Evolutionary conservation across 1,140 invertebrate species (phyloP), one percentile per base, ranked within the genome.

Genomic region (Diachasmimorpha longicaudata): DNA sequence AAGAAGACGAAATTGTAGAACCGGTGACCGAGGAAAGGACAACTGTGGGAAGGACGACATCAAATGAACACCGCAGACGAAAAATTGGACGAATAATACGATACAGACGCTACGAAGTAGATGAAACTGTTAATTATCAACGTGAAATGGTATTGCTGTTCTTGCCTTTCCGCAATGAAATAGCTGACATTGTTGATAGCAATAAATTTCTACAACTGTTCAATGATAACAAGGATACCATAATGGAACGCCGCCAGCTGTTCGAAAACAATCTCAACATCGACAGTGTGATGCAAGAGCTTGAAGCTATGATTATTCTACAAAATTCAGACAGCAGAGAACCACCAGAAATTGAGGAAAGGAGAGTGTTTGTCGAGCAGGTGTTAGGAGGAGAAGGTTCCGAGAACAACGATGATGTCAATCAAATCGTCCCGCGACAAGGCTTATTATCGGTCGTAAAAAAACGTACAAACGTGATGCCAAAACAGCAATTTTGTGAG

Each of bases 41-140:
- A 83, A 79, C 74, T 80, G 84, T 71, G 84, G 81, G 52, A 84
- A 9, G 78, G 78, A n/a, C n/a, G n/a, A n/a, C n/a, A n/a, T n/a
- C n/a, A n/a, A 75, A 83, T 84, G 70, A 82, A 84, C 31, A 66
- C 21, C 3, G 4, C 1, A 66, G 14, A 66, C 1, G 58, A 25
- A 0, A 9, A 66, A 31, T 25, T 23, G 39, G 39, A 2, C 16
- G 58, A 21, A 8, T 66, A 1, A 66, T 66, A 0, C 58, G 58
- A 0, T 66, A 31, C 21, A 21, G 58, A 23, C 19, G 31, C 14
- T 66, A 31, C 4, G 58, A 66, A 13, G 31, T 66, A 0, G 21
- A 25, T 0, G 58, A 66, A 1, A 11, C 21, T 19, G 23, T 19
- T 9, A 25, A 66, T 11, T 66, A 23, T 9, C 21, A 66, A 66